These are phyloP conservation scores for Orestias chungarensis DNA, from an alignment of 2,797 vertebrate species.

Conservation along the genomic window DNA sequence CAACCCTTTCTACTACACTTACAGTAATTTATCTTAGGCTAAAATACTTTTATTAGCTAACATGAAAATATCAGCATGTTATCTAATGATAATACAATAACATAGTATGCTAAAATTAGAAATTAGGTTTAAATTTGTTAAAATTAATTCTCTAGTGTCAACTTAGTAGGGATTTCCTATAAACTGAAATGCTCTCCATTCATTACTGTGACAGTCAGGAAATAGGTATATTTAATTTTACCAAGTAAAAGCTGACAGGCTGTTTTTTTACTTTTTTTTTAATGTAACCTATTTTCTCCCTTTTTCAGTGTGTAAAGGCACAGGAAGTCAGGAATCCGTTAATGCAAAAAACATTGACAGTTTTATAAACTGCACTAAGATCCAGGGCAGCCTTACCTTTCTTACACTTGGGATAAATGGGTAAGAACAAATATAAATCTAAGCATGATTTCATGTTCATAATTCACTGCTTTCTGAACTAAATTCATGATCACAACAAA, in stretches of 20 bases:
- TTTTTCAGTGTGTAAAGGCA: conserved; percentile 86
- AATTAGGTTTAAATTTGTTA: neutral
- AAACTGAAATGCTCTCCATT: too few species aligned
- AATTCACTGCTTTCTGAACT: neutral
- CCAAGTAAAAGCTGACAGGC: too few species aligned
- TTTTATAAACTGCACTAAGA: conserved; percentile 96
- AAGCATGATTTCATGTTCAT: neutral
- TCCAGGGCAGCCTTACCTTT: conserved; percentile 92
- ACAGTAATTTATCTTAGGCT: neutral
- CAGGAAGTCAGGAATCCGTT: conserved; percentile 82
- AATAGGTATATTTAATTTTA: neutral
- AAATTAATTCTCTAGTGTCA: neutral
- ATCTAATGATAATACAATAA: neutral
- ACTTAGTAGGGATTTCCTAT: too few species aligned
- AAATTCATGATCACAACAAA: neutral
- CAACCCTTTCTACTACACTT: neutral
- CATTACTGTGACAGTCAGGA: too few species aligned
- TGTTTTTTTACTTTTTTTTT: neutral
- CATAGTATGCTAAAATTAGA: neutral
- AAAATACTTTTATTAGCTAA: neutral
- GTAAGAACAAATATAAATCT: conserved; percentile 69
- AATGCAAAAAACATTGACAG: conserved; percentile 91
- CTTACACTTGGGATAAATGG: conserved; percentile 91
- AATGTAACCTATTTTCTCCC: neutral
- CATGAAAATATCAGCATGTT: neutral